Percentiles rank a stretch among this genome's conserved stretches.
Conservation (phyloP, 1,140 invertebrate species). For the Megalopta genalis region DNA sequence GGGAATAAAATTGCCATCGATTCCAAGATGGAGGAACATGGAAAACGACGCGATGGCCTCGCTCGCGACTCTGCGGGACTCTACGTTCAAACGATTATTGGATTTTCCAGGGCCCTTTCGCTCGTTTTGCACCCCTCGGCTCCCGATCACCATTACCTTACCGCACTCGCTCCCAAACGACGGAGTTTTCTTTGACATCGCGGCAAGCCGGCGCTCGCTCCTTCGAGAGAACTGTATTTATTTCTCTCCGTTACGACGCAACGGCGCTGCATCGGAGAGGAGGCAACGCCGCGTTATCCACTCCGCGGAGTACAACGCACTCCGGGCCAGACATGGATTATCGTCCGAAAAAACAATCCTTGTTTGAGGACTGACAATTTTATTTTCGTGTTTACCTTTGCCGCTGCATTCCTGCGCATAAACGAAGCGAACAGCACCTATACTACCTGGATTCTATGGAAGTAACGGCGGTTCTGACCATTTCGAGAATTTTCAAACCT, state of each 20-base stretch:
- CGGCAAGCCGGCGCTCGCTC: too few relatives aligned
- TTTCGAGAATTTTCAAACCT: too few relatives aligned
- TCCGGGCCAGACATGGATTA: neutral
- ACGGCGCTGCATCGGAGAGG: neutral
- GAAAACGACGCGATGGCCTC: neutral
- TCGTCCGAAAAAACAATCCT: neutral
- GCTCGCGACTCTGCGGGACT: neutral
- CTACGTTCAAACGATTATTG: slow-evolving; percentile 13
- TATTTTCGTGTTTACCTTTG: too few relatives aligned
- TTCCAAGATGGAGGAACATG: neutral
- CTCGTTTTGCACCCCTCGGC: neutral
- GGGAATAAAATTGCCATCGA: neutral
- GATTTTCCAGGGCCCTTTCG: neutral
- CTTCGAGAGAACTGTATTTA: neutral
- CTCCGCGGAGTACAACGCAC: neutral
- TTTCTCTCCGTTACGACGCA: neutral
- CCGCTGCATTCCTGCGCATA: too few relatives aligned
- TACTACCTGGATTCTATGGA: too few relatives aligned
- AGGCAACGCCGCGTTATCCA: neutral
- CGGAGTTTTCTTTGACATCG: slow-evolving; percentile 16
- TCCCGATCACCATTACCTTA: neutral
- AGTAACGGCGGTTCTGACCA: too few relatives aligned
- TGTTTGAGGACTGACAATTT: neutral
- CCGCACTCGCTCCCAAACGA: too few relatives aligned
- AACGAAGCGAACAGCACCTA: too few relatives aligned